A percentile compares a stretch with the other conserved stretches of the same genome.
Conservation (phyloP, 2,113 vertebrate species). For the Todiramphus chloris region DNA sequence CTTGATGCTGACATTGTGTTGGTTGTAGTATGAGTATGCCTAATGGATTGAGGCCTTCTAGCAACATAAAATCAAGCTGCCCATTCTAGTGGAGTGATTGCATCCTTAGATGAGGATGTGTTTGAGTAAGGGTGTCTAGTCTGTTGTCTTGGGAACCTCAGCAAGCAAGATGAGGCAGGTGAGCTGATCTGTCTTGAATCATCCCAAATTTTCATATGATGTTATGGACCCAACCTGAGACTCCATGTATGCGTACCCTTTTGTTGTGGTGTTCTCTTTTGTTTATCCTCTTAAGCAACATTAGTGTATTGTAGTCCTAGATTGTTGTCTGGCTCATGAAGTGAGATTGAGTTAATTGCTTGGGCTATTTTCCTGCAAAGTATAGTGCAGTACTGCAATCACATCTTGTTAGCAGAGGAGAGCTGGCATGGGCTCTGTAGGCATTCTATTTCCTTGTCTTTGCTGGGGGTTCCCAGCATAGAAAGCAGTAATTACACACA, state of each 20-base stretch:
- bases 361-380: not conserved
- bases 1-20: not conserved
- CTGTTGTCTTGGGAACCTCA: not conserved
- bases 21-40: not conserved
- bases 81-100: not conserved
- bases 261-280: not conserved
- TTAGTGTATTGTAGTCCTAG: not conserved
- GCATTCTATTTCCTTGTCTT: not conserved
- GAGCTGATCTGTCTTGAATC: not conserved
- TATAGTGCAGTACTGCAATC: not conserved
- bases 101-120: not conserved
- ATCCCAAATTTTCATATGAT: not conserved
- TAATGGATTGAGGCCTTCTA: not conserved
- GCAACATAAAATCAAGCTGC: not conserved
- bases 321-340: not conserved
- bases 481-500: not conserved
- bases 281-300: not conserved
- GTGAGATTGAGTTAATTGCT: not conserved
- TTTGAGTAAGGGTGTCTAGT: not conserved
- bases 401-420: not conserved
- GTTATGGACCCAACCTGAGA: not conserved
- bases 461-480: not conserved
- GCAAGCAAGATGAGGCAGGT: not conserved
- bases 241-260: not conserved
- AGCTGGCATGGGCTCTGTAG: not conserved